Evolutionary conservation across 2,888 invertebrate species (phyloP).

Genomic region (Lithodes maja): DNA sequence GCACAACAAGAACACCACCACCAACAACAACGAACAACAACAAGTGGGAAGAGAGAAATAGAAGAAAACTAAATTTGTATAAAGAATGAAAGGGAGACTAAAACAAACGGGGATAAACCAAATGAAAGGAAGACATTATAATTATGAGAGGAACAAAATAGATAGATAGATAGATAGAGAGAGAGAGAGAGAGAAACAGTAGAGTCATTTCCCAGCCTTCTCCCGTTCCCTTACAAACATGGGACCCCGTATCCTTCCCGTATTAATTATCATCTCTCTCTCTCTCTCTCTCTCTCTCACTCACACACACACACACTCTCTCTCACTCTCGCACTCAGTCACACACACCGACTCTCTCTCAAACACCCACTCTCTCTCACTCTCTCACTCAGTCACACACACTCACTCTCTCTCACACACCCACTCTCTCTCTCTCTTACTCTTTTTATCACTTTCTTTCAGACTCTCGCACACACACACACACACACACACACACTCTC

Average conservation of each 20-base stretch:
- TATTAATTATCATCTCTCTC: neutral
- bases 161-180: neutral
- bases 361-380: no score
- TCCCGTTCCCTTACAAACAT: constrained; percentile 5
- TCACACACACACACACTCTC: neutral
- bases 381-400: no score
- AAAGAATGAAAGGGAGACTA: neutral
- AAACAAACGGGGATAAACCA: neutral
- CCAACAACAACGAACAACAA: neutral
- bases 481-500: no score
- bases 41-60: neutral
- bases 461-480: no score
- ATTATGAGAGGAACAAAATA: neutral
- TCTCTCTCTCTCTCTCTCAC: constrained; percentile 12
- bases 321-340: no score
- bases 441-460: no score
- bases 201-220: constrained; percentile 5
- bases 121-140: no score
- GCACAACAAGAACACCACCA: neutral
- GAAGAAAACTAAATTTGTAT: neutral
- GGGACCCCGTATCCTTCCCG: neutral
- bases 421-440: no score
- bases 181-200: constrained; percentile 24
- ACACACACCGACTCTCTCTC: no score
- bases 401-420: no score